A percentile compares a stretch with the other conserved stretches of the same genome.
Conservation (phyloP, 2,113 vertebrate genomes). For the Microtus pennsylvanicus region DNA sequence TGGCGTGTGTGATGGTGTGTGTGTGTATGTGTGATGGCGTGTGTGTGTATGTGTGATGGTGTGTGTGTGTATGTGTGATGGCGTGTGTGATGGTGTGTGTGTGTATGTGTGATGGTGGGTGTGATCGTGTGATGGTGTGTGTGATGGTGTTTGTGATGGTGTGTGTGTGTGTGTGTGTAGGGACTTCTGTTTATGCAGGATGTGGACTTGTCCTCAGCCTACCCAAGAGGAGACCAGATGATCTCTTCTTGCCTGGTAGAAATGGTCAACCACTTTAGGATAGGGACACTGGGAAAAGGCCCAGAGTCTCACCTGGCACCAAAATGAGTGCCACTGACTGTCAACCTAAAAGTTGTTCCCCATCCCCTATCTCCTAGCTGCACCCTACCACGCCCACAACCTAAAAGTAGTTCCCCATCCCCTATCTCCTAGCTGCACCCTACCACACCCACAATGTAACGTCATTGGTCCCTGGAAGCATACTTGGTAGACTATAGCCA, state of each 20-base stretch:
- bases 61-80: neutral
- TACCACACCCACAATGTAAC: neutral
- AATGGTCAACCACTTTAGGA: neutral
- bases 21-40: neutral
- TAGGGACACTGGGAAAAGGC: neutral
- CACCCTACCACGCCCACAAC: neutral
- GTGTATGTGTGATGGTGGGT: neutral
- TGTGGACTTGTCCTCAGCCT: neutral
- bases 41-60: neutral
- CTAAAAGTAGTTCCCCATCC: neutral
- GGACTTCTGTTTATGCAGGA: neutral
- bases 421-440: neutral
- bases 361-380: neutral
- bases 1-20: neutral
- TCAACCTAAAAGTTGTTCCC: neutral
- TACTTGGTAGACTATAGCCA: neutral
- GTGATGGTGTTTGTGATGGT: rapidly evolving
- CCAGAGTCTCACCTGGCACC: neutral
- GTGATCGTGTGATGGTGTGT: neutral
- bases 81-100: neutral
- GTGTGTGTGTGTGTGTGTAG: neutral
- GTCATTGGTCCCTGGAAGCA: neutral
- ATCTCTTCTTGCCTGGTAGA: neutral
- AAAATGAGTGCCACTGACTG: neutral
- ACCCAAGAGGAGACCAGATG: neutral